Base-by-base conservation (phyloP, 2,797 vertebrate genomes). In the Micrastur ruficollis region DNA sequence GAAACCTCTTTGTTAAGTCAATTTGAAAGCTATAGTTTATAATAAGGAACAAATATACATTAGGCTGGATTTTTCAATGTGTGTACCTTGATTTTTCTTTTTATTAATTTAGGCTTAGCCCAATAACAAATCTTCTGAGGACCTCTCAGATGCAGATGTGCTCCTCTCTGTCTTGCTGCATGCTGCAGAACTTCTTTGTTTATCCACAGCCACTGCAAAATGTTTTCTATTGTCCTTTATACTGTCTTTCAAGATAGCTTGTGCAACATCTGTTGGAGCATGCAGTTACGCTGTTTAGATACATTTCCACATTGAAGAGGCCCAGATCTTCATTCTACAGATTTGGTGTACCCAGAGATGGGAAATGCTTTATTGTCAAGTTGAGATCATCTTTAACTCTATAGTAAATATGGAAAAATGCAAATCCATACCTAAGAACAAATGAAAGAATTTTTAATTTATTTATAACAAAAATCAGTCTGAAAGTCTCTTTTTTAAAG, bases 251-350 rank as follows among this genome's bases (percentile, higher is more conserved):
- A 65, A 55, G 12, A 56, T 6, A 75, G 6, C 4, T 42, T 44
- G 14, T 6, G 9, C 34, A 81, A 14, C 15, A 32, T 50, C 40
- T 81, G 4, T 53, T 85, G 0, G 0, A 76, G 9, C 3, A 16
- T 4, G 2, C 1, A 32, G 4, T 82, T 82, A 44, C 76, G 26
- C 17, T 53, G 4, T 58, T 86, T 58, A 53, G 36, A 58, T 53
- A 42, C 5, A 61, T 52, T 82, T 11, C 7, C 20, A 32, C 18
- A 74, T 9, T 12, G 27, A 80, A 59, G 31, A 80, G 22, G 8
- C 3, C 5, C 9, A 76, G 29, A 7, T 81, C 7, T 38, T 90
- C 29, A 22, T 75, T 73, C 20, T 18, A 44, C 4, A 72, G 21
- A 13, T 82, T n/a, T 44, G 14, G 5, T 56, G 38, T 16, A 67